These are phyloP conservation scores for Triops cancriformis DNA, from an alignment of 1,140 invertebrate genomes.

Conservation along the genomic window DNA sequence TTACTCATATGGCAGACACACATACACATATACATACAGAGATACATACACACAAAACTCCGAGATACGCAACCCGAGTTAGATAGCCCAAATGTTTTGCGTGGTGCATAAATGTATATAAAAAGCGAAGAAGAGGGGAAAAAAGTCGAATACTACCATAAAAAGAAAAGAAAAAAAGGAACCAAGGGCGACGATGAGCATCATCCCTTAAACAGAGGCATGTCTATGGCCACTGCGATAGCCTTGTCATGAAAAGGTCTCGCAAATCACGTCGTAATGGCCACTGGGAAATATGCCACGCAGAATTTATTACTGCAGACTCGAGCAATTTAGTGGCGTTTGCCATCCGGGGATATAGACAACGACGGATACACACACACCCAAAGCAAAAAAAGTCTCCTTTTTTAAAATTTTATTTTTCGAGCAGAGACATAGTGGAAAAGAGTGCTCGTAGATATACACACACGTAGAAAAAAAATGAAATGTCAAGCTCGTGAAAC, in stretches of 20 bases:
- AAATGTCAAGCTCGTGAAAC: conserved; percentile 3
- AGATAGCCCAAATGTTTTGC: conserved; percentile 9
- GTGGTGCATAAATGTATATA: neutral
- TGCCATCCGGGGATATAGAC: neutral
- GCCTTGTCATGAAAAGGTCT: conserved; percentile 4
- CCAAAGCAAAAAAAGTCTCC: neutral
- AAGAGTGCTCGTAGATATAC: neutral
- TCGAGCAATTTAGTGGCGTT: conserved; percentile 3
- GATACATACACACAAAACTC: neutral
- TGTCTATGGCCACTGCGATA: conserved; percentile 9
- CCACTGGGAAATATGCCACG: conserved; percentile 12
- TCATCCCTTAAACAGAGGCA: neutral
- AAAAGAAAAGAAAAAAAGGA: neutral
- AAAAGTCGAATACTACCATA: no score
- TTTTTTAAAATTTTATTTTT: neutral
- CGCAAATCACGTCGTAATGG: conserved; percentile 12
- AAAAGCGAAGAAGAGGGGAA: neutral
- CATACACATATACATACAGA: no score
- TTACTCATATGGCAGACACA: conserved; percentile 5
- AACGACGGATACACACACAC: neutral
- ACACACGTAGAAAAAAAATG: neutral
- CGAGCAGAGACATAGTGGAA: neutral
- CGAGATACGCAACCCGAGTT: neutral
- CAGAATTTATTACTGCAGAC: conserved; percentile 6
- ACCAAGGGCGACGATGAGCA: conserved; percentile 3